A percentile compares a stretch with the other conserved stretches of the same genome.
phyloP scores from a whole-genome alignment of 2,888 invertebrate genomes.

The Noctua comes region DNA sequence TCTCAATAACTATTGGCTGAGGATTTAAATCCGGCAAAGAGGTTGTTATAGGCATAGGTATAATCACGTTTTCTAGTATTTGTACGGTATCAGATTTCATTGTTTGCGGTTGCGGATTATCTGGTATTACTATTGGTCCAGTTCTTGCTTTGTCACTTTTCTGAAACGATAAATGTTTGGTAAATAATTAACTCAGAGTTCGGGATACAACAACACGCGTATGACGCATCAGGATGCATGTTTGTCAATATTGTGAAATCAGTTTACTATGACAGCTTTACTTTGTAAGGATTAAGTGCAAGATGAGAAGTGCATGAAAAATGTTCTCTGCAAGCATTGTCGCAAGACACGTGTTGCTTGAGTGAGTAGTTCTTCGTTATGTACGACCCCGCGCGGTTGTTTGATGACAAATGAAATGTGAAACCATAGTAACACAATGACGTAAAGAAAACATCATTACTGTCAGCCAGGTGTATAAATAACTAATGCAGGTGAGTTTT shows the following conservation, averaged over 20 bases:
- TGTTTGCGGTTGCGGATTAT: conserved; percentile 18
- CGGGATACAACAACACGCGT: not conserved
- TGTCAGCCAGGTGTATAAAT: not conserved
- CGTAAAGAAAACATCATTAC: not conserved
- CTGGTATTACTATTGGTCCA: conserved; percentile 37
- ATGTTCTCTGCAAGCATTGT: not conserved
- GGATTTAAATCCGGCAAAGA: conserved; percentile 67
- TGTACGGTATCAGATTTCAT: conserved; percentile 21
- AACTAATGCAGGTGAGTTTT: not conserved
- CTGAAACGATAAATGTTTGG: conserved; percentile 32
- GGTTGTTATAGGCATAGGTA: conserved; percentile 38
- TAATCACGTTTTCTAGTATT: conserved; percentile 43
- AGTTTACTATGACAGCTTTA: not conserved
- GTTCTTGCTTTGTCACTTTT: conserved; percentile 34
- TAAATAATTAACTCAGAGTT: conserved; percentile 10
- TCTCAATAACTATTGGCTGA: conserved; percentile 49
- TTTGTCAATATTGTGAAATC: conserved; percentile 11
- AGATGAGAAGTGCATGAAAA: not conserved
- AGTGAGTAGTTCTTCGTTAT: too few species aligned
- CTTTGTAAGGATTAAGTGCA: not conserved
- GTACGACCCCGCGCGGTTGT: not conserved
- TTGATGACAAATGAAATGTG: conserved; percentile 10
- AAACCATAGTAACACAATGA: conserved; percentile 15
- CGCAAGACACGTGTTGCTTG: not conserved
- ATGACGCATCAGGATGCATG: not conserved